Conservation (phyloP, 1,140 invertebrate species). For the Drosophila cardini region DNA sequence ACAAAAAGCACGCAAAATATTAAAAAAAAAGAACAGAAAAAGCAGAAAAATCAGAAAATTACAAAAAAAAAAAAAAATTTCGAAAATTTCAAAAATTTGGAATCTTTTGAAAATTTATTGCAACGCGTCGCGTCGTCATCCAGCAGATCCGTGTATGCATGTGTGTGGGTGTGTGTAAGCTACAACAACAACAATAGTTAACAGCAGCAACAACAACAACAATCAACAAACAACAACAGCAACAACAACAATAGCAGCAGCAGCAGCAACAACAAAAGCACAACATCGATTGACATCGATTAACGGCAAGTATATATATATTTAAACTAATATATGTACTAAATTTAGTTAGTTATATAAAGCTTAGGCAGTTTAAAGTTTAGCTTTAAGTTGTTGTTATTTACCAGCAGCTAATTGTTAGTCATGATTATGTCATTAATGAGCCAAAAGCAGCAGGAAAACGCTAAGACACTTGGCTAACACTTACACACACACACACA, state of each 20-base stretch:
- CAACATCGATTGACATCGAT: conserved; percentile 80
- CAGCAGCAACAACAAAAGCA: conserved; percentile 54
- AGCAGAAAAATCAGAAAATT: conserved; percentile 25
- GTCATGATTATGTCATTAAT: conserved; percentile 45
- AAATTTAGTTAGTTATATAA: no score
- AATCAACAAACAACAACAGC: conserved; percentile 30
- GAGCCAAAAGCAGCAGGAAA: conserved; percentile 11
- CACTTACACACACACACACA: conserved; percentile 13
- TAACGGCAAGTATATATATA: conserved; percentile 62
- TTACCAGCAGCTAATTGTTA: conserved; percentile 33
- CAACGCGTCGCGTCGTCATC: conserved; percentile 45
- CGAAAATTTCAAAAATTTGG: no score
- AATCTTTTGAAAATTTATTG: conserved; percentile 13
- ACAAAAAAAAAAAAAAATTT: conserved; percentile 24
- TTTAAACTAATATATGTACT: no score
- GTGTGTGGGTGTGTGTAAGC: conserved; percentile 66
- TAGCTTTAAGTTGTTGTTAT: not conserved
- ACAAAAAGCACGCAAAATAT: conserved; percentile 21
- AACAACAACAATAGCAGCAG: conserved; percentile 47
- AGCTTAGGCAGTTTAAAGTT: conserved; percentile 1
- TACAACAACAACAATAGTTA: conserved; percentile 44
- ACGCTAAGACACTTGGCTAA: conserved; percentile 32
- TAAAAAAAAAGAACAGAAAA: conserved; percentile 24
- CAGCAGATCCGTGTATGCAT: conserved; percentile 52
- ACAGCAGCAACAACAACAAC: conserved; percentile 28